Evolutionary conservation across 2,113 vertebrate species (phyloP).

Genomic region (Naja naja): DNA sequence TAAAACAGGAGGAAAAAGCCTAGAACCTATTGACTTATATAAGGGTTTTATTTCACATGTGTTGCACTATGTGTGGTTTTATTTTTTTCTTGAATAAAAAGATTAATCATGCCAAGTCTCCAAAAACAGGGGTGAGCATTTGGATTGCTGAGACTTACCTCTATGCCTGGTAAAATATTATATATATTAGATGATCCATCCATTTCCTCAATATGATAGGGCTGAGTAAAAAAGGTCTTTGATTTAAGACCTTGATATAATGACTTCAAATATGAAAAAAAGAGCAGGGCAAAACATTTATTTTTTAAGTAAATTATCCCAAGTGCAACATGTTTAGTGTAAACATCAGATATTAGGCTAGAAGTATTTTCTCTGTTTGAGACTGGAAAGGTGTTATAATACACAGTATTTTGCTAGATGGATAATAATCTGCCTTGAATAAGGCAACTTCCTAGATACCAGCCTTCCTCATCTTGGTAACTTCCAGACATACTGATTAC

Average conservation of each 20-base stretch:
- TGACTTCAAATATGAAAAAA: neutral
- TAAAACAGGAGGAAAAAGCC: neutral
- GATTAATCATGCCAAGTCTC: neutral
- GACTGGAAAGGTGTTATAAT: neutral
- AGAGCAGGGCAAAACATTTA: neutral
- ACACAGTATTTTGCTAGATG: neutral
- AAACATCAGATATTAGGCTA: neutral
- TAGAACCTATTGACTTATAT: neutral
- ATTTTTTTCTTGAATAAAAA: neutral
- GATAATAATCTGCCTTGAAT: neutral
- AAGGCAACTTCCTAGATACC: neutral
- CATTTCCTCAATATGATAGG: neutral
- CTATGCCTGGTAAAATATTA: neutral
- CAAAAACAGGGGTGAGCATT: neutral
- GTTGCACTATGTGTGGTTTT: neutral
- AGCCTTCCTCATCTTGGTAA: neutral
- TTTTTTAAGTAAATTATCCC: neutral
- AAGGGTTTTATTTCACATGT: neutral
- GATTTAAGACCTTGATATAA: neutral
- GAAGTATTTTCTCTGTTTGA: neutral
- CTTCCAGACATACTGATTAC: neutral
- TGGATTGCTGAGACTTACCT: neutral
- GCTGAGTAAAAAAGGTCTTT: neutral
- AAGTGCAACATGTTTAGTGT: neutral
- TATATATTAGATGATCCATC: neutral